Conservation (phyloP, 2,888 invertebrate species). For the Cataglyphis albicans region DNA sequence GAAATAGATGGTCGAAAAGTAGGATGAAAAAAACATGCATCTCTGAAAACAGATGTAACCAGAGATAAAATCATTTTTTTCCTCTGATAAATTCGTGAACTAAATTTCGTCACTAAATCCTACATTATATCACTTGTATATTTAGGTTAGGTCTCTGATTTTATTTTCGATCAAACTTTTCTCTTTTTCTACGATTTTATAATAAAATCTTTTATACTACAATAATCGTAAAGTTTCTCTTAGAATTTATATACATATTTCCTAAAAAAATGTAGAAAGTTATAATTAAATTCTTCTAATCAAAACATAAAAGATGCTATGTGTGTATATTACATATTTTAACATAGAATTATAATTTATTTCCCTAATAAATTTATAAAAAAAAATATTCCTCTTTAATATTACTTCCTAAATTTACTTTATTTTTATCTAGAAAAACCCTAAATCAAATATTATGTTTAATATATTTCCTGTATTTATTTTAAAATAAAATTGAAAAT, state of each 20-base stretch:
- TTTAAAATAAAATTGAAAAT: not conserved
- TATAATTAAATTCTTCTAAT: not conserved
- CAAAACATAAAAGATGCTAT: not conserved
- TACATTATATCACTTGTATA: conserved; percentile 19
- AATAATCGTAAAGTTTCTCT: not conserved
- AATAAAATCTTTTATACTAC: not conserved
- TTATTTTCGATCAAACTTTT: not conserved
- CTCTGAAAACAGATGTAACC: conserved; percentile 2
- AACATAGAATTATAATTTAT: not conserved
- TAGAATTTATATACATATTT: not conserved
- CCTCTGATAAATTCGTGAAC: not conserved
- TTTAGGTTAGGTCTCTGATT: not conserved
- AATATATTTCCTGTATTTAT: not conserved
- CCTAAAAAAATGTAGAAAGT: not conserved
- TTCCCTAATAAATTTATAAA: not conserved
- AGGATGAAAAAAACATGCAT: not conserved
- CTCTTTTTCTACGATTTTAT: not conserved
- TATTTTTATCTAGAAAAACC: not conserved
- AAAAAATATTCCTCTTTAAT: not conserved
- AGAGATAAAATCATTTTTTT: conserved; percentile 24
- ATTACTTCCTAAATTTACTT: not conserved
- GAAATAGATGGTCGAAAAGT: conserved; percentile 36
- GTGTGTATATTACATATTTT: not conserved
- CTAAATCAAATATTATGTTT: not conserved
- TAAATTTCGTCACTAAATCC: not conserved